Base-by-base conservation (phyloP, 2,797 vertebrate genomes). In the Fistularia commersonii region DNA sequence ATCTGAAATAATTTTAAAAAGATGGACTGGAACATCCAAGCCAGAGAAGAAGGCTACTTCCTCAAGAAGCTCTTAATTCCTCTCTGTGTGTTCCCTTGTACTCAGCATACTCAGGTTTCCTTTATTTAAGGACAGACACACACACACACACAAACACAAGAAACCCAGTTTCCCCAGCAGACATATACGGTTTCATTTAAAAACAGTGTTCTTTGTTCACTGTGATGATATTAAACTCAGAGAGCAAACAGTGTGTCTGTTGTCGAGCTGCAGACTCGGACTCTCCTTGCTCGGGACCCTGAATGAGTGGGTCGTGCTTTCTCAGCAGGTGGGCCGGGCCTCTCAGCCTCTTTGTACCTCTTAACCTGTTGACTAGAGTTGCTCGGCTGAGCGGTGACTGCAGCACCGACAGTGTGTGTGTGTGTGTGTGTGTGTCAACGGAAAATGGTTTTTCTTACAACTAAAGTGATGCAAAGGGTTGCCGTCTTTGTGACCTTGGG, bases 401-500 rank as follows among this genome's bases (percentile, higher is more conserved):
- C n/a, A n/a, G n/a, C n/a, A n/a, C n/a, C n/a, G 46, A 39, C 35
- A 48, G 52, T 15, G 52, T 42, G 32, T 0, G 11, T 43, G 42
- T 12, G n/a, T 45, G 33, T 12, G 45, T 37, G 40, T 36, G 11
- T 32, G 37, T 33, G 53, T 45, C 23, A 15, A 36, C 45, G 3
- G 59, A 82, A 66, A 56, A 92, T 92, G 91, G 89, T 83, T 66
- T 83, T 92, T 43, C 72, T 92, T 13, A 91, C 90, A 10, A 64
- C 79, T 5, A 90, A 83, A 75, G 61, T 82, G 4, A 89, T 91
- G 88, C 93, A 97, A 57, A 90, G 90, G 46, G 74, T 83, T 4
- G 95, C 95, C 0, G 84, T 97, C 6, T 90, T 93, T 6, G 67
- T 95, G 45, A 93, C 92, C 0, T 82, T 94, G 6, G 83, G 93